Evolutionary conservation across 1,140 invertebrate genomes (phyloP), one percentile per base, ranked within the genome.

Genomic region (Drosophila sturtevanti): DNA sequence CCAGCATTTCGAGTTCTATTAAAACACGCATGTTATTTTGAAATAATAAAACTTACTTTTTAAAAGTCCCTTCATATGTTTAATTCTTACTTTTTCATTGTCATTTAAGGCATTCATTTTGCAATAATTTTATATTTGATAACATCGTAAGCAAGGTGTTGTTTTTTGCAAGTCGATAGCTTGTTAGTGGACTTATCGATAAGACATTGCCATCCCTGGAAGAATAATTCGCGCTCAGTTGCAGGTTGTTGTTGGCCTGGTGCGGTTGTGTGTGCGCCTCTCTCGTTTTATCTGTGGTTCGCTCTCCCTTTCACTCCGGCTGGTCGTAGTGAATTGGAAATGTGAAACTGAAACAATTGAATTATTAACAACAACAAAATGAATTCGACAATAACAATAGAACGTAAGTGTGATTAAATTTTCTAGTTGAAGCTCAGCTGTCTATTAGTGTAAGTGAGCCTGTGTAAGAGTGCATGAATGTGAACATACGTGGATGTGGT

Each of bases 341-440:
- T 48, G 41, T 48, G 16, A 48, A 48, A 48, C 41, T 48, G 11
- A 48, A 48, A 44, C 41, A 18, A 21, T 48, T 48, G 9, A 21
- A 48, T 48, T 18, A 21, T 21, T 48, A 48, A 21, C 9, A 11
- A 21, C 41, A 48, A 4, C 41, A 48, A 48, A 21, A 48, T 48
- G 41, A 48, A 48, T 48, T 48, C 16, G 41, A 48, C 41, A 48
- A 48, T 48, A 48, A 48, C 16, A 48, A 48, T 48, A 48, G 16
- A 48, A 48, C 16, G 41, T 48, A 48, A 48, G 41, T 48, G 41
- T 11, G 41, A 21, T 16, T 21, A 48, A 48, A 21, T 18, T 14
- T 16, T 48, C 3, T 9, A 44, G 10, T 9, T 16, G 7, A 16
- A 9, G 14, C 41, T 9, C 18, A 48, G 9, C 41, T 21, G 41